Conservation (phyloP, 2,888 invertebrate genomes). For the Cantharis flavilabris region DNA sequence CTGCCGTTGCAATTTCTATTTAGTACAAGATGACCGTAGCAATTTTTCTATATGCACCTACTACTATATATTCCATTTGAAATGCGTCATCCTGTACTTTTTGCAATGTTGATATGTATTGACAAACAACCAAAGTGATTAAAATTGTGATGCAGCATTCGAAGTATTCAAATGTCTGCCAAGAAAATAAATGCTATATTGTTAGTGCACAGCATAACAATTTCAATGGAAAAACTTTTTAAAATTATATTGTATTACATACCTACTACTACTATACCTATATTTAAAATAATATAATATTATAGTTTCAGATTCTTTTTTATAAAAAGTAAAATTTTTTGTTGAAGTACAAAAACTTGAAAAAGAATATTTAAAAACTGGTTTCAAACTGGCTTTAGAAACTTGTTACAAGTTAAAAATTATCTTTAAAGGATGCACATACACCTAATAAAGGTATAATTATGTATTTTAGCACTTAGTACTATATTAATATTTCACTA, state of each 20-base stretch:
- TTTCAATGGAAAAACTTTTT: not conserved
- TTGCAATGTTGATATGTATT: not conserved
- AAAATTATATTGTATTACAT: not conserved
- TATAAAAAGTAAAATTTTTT: not conserved
- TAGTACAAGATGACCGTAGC: no score
- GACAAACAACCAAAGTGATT: not conserved
- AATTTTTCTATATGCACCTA: no score
- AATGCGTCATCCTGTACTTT: not conserved
- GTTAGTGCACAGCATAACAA: not conserved
- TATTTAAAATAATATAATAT: not conserved
- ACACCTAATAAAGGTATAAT: no score
- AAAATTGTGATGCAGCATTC: not conserved
- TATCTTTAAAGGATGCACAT: not conserved
- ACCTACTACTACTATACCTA: no score
- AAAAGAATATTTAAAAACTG: not conserved
- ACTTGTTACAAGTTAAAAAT: not conserved
- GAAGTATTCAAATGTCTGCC: not conserved
- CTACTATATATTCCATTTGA: no score
- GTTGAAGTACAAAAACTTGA: not conserved
- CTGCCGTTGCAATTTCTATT: no score
- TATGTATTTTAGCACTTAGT: not conserved
- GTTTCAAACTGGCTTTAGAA: not conserved
- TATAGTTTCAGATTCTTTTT: not conserved
- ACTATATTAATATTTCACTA: not conserved
- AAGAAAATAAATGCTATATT: not conserved